Conservation (phyloP, 2,797 vertebrate genomes). For the Adelosebastes latens region DNA sequence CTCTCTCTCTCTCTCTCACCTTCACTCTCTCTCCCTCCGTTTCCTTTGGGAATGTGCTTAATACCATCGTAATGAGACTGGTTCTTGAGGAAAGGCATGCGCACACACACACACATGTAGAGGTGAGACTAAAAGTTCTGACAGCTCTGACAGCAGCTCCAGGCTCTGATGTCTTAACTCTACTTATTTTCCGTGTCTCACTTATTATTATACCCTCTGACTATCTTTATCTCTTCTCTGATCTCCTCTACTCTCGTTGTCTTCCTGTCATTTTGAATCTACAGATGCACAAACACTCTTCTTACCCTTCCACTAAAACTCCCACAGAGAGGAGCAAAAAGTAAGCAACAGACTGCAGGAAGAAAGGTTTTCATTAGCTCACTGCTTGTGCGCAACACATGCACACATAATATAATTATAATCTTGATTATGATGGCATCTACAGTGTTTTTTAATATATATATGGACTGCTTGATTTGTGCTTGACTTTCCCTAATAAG, state of each 20-base stretch:
- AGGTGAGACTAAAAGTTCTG: conserved; percentile 49
- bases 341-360: background rate
- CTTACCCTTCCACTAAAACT: conserved; percentile 18
- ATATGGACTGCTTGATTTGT: too few relatives aligned
- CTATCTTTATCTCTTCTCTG: conserved; percentile 13
- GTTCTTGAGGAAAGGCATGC: conserved; percentile 35
- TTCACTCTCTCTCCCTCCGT: background rate
- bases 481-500: background rate
- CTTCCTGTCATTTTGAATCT: conserved; percentile 32
- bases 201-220: background rate
- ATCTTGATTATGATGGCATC: background rate
- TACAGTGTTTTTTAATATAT: background rate
- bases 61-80: conserved; percentile 54
- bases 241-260: conserved; percentile 19
- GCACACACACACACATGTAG: background rate
- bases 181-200: background rate
- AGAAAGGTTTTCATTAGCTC: background rate
- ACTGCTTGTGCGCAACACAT: background rate
- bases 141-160: conserved; percentile 42
- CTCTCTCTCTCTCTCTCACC: background rate
- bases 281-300: conserved; percentile 16
- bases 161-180: conserved; percentile 37
- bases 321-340: conserved; percentile 29
- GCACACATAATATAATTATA: background rate
- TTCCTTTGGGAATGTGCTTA: conserved; percentile 53